These are phyloP conservation scores for Chrosomus eos DNA, from an alignment of 2,797 vertebrate genomes.

Conservation along the genomic window DNA sequence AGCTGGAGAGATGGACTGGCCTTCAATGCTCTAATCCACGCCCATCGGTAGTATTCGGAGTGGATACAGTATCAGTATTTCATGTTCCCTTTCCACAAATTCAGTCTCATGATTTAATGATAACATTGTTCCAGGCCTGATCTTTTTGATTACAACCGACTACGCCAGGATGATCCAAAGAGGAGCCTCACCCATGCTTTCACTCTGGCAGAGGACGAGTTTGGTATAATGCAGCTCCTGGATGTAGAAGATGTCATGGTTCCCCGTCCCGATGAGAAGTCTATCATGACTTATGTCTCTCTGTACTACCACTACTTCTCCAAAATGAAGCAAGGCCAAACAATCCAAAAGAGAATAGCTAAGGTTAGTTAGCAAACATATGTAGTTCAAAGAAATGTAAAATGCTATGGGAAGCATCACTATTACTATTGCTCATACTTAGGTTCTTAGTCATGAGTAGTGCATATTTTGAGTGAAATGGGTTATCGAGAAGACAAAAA, in stretches of 20 bases:
- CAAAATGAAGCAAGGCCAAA: conserved; percentile 85
- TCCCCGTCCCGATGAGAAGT: conserved; percentile 85
- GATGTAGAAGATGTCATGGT: conserved; percentile 87
- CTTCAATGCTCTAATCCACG: conserved; percentile 90
- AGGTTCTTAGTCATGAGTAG: no score
- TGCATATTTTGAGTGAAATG: background rate
- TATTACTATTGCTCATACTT: background rate
- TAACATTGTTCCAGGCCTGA: conserved; percentile 79
- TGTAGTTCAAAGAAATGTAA: background rate
- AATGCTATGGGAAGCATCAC: background rate
- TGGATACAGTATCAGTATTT: background rate
- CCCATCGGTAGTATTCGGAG: conserved; percentile 80
- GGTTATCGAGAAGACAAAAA: background rate
- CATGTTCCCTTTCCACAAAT: no score
- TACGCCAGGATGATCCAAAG: conserved; percentile 72
- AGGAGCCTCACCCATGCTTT: conserved; percentile 85
- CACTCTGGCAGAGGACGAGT: conserved; percentile 79
- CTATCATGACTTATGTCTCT: conserved; percentile 92
- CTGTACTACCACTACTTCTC: conserved; percentile 92
- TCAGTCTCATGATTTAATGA: background rate
- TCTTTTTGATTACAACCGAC: conserved; percentile 82
- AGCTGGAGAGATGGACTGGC: conserved; percentile 90
- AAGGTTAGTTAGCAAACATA: conserved; percentile 75
- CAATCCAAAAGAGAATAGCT: conserved; percentile 82
- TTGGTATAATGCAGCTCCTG: conserved; percentile 87